Evolutionary conservation across 2,797 vertebrate species (phyloP), one percentile per base, ranked within the genome.

Genomic region (Lateolabrax maculatus): DNA sequence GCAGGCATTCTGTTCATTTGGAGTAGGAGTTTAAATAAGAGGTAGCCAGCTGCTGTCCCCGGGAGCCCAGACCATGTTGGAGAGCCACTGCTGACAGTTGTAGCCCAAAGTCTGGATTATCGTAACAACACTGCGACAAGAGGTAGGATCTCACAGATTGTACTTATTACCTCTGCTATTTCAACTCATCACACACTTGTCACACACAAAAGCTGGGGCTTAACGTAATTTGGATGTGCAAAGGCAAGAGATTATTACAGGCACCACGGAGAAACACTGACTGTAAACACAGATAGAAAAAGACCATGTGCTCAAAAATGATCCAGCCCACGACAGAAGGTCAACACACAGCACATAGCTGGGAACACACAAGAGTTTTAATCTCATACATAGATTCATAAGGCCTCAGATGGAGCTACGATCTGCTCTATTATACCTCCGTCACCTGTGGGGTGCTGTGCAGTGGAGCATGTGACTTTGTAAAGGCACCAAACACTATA

Each of bases 21-120:
- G 88, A 75, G 57, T 84, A 86, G 83, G 87, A 86, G 87, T 95
- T 94, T 92, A 93, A 93, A 93, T 87, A 91, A 87, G 92, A 90
- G 82, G 84, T 75, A 81, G 82, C 77, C 88, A 92, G 85, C 84
- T 92, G 88, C 83, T 44, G 71, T 84, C 69, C 75, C 74, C 9
- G 56, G 64, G 78, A 89, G 87, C 68, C 69, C 81, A 87, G 63
- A 88, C 44, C 80, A 73, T 62, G 70, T 37, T 46, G 77, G 73
- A 86, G 84, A 91, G 84, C 83, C 82, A 83, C 88, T 70, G 86
- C 83, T 92, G 91, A 94, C 90, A 90, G 84, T 89, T 87, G 73
- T 34, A 84, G 80, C 72, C 85, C 75, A 77, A 67, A 80, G 71
- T 84, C 78, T 57, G 93, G 91, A 93, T 94, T 91, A 93, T 85